Percentiles rank a stretch among this genome's conserved stretches.
Conservation (phyloP, 2,888 invertebrate species). For the Synanthedon andrenaeformis region DNA sequence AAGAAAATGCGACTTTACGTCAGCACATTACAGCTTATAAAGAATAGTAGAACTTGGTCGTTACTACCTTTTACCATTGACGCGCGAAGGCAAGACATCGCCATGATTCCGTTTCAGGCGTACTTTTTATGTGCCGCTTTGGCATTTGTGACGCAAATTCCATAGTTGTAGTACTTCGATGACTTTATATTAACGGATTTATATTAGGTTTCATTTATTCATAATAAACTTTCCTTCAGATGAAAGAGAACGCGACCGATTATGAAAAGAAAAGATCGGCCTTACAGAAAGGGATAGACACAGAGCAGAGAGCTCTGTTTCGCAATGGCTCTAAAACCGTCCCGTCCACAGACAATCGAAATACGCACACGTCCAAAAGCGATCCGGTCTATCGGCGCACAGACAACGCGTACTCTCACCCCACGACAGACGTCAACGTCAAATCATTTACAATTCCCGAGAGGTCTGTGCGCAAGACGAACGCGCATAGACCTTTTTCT, state of each 20-base stretch:
- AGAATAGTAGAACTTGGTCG: no score
- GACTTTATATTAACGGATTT: no score
- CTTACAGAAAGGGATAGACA: slow-evolving; percentile 58
- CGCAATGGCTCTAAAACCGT: slow-evolving; percentile 18
- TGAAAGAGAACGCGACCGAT: slow-evolving; percentile 59
- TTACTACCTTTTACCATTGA: no score
- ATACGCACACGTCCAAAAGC: slow-evolving; percentile 20
- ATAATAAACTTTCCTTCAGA: slow-evolving; percentile 25
- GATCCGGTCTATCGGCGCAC: slow-evolving; percentile 15
- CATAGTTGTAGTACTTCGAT: no score
- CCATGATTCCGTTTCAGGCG: no score
- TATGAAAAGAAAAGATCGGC: slow-evolving; percentile 56
- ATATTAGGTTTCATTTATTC: no score
- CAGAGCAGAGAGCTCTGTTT: slow-evolving; percentile 31
- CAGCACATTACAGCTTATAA: no score
- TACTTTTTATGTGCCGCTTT: no score
- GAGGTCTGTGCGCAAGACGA: no score
- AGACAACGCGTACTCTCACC: slow-evolving; percentile 25
- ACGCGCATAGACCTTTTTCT: slow-evolving; percentile 13
- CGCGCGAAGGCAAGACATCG: no score
- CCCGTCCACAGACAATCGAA: slow-evolving; percentile 5
- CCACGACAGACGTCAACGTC: slow-evolving; percentile 47
- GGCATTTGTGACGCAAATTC: no score
- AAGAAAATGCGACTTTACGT: no score
- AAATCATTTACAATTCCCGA: background rate